Conservation (phyloP, 2,113 vertebrate genomes). For the Podiceps cristatus region DNA sequence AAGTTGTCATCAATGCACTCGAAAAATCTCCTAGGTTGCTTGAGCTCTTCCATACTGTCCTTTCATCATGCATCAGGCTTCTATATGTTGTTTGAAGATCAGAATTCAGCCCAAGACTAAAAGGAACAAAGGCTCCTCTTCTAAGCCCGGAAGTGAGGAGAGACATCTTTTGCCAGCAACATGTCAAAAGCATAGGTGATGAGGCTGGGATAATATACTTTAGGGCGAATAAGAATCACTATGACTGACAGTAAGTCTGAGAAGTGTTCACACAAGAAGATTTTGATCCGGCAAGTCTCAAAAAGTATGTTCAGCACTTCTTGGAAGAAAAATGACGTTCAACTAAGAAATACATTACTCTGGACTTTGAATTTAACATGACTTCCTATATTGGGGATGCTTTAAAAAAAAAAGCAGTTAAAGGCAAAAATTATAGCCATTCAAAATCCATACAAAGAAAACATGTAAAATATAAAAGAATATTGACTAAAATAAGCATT, state of each 20-base stretch:
- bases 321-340: not conserved
- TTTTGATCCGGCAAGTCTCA: not conserved
- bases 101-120: not conserved
- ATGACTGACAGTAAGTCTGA: not conserved
- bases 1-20: not conserved
- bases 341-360: not conserved
- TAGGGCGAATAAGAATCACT: not conserved
- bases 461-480: not conserved
- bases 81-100: not conserved
- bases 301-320: not conserved
- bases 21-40: not conserved
- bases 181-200: not conserved
- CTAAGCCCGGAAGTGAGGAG: not conserved
- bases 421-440: not conserved
- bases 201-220: not conserved
- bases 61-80: not conserved
- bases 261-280: not conserved
- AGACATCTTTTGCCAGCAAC: not conserved
- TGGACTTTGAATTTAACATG: not conserved
- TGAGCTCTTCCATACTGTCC: not conserved
- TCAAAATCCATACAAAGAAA: not conserved
- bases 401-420: not conserved
- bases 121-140: not conserved
- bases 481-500: not conserved
- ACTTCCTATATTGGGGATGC: not conserved